A percentile compares a stretch with the other conserved stretches of the same genome.
Evolutionary conservation across 1,140 invertebrate genomes (phyloP).

Genomic region (Penaeus chinensis): DNA sequence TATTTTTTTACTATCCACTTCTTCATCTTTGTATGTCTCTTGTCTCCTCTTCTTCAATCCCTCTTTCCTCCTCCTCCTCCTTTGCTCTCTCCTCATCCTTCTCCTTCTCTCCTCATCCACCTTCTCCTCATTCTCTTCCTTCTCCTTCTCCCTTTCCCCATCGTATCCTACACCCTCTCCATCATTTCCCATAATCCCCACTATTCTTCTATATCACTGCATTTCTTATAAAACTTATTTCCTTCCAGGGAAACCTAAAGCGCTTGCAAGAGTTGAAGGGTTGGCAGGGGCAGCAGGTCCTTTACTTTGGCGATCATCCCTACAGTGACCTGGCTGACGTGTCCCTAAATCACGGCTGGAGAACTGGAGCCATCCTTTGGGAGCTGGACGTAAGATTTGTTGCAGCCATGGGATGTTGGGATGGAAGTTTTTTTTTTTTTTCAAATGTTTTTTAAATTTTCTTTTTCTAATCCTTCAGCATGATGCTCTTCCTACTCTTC

Average conservation of each 20-base stretch:
- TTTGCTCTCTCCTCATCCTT: no score
- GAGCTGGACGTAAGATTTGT: constrained; percentile 72
- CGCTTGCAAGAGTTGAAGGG: constrained; percentile 91
- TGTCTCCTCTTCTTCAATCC: no score
- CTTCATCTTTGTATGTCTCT: no score
- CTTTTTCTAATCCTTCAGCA: no score
- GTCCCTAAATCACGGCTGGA: constrained; percentile 94
- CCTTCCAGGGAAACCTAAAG: constrained; percentile 86
- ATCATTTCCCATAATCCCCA: neutral
- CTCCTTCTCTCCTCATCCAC: no score
- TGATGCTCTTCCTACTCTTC: no score
- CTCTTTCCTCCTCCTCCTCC: no score
- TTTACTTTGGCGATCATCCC: constrained; percentile 98
- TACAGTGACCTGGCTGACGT: constrained; percentile 97
- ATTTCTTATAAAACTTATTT: constrained; percentile 31
- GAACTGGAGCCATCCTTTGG: constrained; percentile 97
- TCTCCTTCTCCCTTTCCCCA: no score
- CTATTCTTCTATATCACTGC: constrained; percentile 1
- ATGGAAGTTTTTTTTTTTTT: neutral
- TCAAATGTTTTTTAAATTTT: no score
- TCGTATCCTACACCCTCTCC: neutral
- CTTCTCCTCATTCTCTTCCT: no score
- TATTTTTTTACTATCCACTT: no score
- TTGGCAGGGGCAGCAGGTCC: constrained; percentile 90
- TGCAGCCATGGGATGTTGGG: neutral